Percentiles rank a stretch among this genome's conserved stretches.
phyloP scores from a whole-genome alignment of 2,113 vertebrate species.

The Stomatorhinus ivindoensis region DNA sequence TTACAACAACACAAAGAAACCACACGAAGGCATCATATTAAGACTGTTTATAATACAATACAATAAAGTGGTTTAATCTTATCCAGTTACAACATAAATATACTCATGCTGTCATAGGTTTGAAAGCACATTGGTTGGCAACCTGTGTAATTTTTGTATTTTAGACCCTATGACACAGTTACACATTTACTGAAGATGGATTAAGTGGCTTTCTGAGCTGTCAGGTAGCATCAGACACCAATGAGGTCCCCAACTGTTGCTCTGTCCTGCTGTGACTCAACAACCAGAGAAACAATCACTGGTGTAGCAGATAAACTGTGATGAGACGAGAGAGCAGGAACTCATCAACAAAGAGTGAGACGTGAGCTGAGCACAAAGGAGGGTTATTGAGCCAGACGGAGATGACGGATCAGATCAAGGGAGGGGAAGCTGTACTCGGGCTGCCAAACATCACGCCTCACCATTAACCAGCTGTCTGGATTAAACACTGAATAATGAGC shows the following conservation, averaged over 20 bases:
- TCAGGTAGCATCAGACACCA: neutral
- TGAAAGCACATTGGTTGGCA: neutral
- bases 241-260: neutral
- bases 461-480: conserved; percentile 21
- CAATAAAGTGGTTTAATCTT: neutral
- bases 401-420: neutral
- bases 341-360: neutral
- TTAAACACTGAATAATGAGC: neutral
- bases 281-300: neutral
- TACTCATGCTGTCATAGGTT: neutral
- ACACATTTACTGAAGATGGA: neutral
- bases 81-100: neutral
- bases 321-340: neutral
- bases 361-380: neutral
- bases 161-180: neutral
- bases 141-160: neutral
- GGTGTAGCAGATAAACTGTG: neutral
- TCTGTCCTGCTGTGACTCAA: neutral
- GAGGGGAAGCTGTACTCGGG: neutral
- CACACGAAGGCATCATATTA: neutral
- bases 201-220: neutral
- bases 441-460: neutral
- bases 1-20: neutral
- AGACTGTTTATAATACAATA: neutral
- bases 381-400: neutral